Evolutionary conservation across 2,113 vertebrate genomes (phyloP).

Genomic region (Austrofundulus limnaeus): DNA sequence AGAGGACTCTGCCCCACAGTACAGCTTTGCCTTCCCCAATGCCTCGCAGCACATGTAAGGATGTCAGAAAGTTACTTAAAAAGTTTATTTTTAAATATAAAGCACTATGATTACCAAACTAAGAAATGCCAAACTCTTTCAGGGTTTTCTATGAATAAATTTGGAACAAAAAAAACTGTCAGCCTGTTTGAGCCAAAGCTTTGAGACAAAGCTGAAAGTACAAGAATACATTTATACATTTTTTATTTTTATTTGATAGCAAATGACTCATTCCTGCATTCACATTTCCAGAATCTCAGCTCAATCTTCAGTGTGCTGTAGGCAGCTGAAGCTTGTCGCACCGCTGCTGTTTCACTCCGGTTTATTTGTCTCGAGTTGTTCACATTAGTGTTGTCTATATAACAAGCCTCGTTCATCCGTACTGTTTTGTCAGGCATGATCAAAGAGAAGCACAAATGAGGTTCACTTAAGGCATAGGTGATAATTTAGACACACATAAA

Average conservation of each 20-base stretch:
- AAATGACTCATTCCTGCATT: slow-evolving; percentile 39
- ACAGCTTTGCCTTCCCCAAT: slow-evolving; percentile 90
- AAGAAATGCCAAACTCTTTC: background rate
- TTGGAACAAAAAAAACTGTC: no score
- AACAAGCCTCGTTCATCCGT: slow-evolving; percentile 59
- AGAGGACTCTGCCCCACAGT: slow-evolving; percentile 95
- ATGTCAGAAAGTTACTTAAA: background rate
- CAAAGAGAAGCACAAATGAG: slow-evolving; percentile 38
- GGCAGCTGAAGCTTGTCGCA: slow-evolving; percentile 37
- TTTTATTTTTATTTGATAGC: slow-evolving; percentile 24
- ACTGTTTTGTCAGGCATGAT: slow-evolving; percentile 58
- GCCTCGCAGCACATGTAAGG: slow-evolving; percentile 98
- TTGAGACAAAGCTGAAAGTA: slow-evolving; percentile 7
- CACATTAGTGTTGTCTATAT: slow-evolving; percentile 36
- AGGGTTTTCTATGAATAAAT: slow-evolving; percentile 5
- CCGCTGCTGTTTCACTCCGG: slow-evolving; percentile 29
- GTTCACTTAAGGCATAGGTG: slow-evolving; percentile 35
- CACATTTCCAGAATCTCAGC: slow-evolving; percentile 55
- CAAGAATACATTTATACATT: slow-evolving; percentile 11
- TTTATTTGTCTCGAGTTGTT: slow-evolving; percentile 55
- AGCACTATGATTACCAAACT: background rate
- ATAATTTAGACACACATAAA: slow-evolving; percentile 10
- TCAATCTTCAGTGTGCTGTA: slow-evolving; percentile 43
- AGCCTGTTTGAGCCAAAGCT: no score
- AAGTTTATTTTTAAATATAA: no score